Evolutionary conservation across 2,888 invertebrate genomes (phyloP).

Genomic region (Conistra vaccinii): DNA sequence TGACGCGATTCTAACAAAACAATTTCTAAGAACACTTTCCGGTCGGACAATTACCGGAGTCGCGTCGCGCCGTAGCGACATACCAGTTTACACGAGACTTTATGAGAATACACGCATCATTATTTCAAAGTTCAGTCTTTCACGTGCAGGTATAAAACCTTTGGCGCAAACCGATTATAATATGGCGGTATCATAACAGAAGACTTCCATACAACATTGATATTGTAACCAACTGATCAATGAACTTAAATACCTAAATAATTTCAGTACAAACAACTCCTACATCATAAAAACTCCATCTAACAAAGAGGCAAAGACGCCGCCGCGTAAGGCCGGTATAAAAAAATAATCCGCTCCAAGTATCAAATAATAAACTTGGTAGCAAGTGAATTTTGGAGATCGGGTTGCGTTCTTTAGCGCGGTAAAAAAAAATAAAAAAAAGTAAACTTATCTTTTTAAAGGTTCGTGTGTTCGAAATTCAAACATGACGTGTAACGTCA

Average conservation of each 20-base stretch:
- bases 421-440: conserved; percentile 66
- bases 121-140: conserved; percentile 1
- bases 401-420: conserved; percentile 83
- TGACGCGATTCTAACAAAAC: too few relatives aligned
- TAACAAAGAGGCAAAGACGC: conserved; percentile 85
- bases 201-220: conserved; percentile 26
- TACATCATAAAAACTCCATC: conserved; percentile 77
- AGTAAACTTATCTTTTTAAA: conserved; percentile 73
- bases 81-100: too few relatives aligned
- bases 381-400: conserved; percentile 90
- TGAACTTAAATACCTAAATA: conserved; percentile 75
- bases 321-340: conserved; percentile 81
- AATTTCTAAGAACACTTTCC: too few relatives aligned
- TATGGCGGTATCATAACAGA: conserved; percentile 47
- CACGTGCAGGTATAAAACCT: conserved; percentile 11
- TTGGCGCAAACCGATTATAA: conserved; percentile 37
- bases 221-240: conserved; percentile 63
- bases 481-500: conserved; percentile 87
- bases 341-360: conserved; percentile 85
- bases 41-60: too few relatives aligned
- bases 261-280: conserved; percentile 79
- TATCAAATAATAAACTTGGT: conserved; percentile 91
- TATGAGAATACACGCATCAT: too few relatives aligned
- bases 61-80: too few relatives aligned
- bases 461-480: conserved; percentile 84